Base-by-base conservation (phyloP, 2,113 vertebrate species). In the Sprattus sprattus region DNA sequence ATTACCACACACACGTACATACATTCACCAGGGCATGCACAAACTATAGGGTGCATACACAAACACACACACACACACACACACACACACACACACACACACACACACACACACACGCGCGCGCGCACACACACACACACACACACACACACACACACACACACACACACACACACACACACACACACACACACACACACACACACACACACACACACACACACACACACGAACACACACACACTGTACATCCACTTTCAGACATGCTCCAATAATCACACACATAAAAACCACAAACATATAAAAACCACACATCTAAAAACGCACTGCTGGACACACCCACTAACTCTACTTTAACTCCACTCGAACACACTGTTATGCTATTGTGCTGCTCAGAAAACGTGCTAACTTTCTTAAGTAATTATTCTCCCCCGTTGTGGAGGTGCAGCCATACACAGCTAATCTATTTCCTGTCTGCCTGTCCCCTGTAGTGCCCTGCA, bases 171-270 rank as follows among this genome's bases (percentile, higher is more conserved):
- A 75, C 9, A 32, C 67, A n/a, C n/a, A n/a, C n/a, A n/a, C n/a
- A n/a, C n/a, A n/a, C n/a, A n/a, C n/a, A n/a, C n/a, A n/a, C n/a
- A n/a, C n/a, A n/a, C n/a, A 22, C 57, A 64, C 57, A 71, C 64
- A 28, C 64, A 71, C 64, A 71, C 64, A 71, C n/a, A 28, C 64
- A 71, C n/a, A 28, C n/a, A 28, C 64, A 71, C 64, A 71, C 64
- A 71, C 64, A 28, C 60, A 67, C 64, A 71, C 22, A 71, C 64
- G 32, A 4, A 71, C 64, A 71, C 10, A 13, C 25, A 71, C 64
- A 71, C 11, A 28, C 22, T 10, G 28, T 7, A 67, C 64, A 60
- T n/a, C 7, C 20, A 4, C 4, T 60, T 54, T 18, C 50, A 22
- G 0, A 22, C 22, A n/a, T 25, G 9, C 20, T 64, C 7, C 20